These are phyloP conservation scores for Diceros bicornis DNA, from an alignment of 2,797 vertebrate genomes.

Conservation along the genomic window DNA sequence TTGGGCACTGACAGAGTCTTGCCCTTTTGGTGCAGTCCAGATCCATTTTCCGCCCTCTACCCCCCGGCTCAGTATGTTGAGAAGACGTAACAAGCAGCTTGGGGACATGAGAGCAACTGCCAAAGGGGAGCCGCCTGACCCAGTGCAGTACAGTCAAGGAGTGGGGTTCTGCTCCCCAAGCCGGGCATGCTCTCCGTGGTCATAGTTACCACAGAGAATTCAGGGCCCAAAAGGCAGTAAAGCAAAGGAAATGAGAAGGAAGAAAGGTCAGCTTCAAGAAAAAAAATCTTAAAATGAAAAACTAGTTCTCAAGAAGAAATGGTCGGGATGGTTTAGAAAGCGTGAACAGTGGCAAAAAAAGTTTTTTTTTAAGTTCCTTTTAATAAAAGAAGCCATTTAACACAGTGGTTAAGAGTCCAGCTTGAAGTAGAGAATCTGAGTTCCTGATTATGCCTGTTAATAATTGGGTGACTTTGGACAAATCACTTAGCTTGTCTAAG, in stretches of 20 bases:
- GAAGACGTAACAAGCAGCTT: neutral
- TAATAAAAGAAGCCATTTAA: neutral
- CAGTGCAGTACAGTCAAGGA: fast-evolving
- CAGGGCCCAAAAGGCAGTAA: neutral
- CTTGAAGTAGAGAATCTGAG: neutral
- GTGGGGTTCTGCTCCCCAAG: neutral
- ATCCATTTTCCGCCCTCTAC: neutral
- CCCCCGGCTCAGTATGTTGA: neutral
- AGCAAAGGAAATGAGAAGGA: neutral
- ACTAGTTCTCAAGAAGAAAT: neutral
- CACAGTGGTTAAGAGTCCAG: neutral
- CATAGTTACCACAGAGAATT: neutral
- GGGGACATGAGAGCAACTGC: neutral
- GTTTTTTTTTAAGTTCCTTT: neutral
- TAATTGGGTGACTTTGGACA: neutral
- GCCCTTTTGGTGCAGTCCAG: neutral
- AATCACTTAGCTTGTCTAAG: neutral
- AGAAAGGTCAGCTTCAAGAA: neutral
- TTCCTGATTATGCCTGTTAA: neutral
- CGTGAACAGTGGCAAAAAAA: neutral
- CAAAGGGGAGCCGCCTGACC: neutral
- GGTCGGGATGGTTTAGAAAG: neutral
- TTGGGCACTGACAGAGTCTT: neutral
- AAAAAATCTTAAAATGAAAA: neutral
- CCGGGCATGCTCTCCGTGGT: neutral